Evolutionary conservation across 1,140 invertebrate genomes (phyloP), one percentile per base, ranked within the genome.

Genomic region (Trigoniulus corallinus): DNA sequence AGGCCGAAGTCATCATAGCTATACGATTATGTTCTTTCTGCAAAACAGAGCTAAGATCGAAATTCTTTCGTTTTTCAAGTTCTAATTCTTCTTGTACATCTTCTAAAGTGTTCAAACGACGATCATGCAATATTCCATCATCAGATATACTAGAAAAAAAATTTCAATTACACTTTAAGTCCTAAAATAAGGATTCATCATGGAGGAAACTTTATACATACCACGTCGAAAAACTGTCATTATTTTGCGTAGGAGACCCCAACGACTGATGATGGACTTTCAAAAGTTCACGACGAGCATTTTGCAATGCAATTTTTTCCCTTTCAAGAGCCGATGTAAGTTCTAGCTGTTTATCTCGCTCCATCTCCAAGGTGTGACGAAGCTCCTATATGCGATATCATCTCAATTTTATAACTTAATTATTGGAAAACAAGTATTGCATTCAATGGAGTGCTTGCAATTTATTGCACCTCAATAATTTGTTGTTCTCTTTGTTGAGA

Each of bases 401-500:
- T 44, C 21, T 44, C 18, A 7, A 15, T 34, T 34, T 7, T 15
- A 15, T 15, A 34, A 34, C 29, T 7, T 34, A 34, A 34, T 34
- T 34, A 7, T 7, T 15, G 15, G 15, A 7, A 7, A 7, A 7
- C 42, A 44, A 7, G 42, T 21, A 7, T 24, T 7, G 42, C 42
- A 24, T 7, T 44, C 4, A 18, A 21, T 12, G 24, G 21, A 7
- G 21, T 44, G 42, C 24, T 44, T 7, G 21, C 7, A 44, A 7
- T 10, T 44, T 21, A 24, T 7, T 44, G 21, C 4, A 45, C 50
- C 25, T 51, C 43, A 45, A 45, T 46, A 29, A 51, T 46, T 51
- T 51, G 50, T n/a, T 51, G 50, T 18, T 51, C 7, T 23, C 50
- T n/a, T 15, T 37, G 26, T 3, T 3, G 18, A 4, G 41, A 18